A percentile compares a stretch with the other conserved stretches of the same genome.
Conservation (phyloP, 1,140 invertebrate species). For the Probaryconus sp. region DNA sequence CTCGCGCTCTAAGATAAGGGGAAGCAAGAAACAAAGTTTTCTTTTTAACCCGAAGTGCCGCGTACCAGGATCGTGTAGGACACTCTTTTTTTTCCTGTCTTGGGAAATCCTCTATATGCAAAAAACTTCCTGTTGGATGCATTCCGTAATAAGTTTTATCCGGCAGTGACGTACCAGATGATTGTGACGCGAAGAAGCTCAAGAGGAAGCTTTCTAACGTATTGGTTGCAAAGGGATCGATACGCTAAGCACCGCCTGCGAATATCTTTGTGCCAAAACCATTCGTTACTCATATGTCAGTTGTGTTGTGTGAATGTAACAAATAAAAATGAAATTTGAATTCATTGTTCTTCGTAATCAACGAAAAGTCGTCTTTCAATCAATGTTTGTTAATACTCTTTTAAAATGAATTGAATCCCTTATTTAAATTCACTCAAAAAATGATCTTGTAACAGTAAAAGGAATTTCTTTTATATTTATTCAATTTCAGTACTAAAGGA, state of each 20-base stretch:
- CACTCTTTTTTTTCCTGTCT: slow-evolving; percentile 40
- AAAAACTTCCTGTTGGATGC: slow-evolving; percentile 56
- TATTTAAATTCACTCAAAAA: too few species aligned
- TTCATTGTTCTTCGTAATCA: slow-evolving; percentile 25
- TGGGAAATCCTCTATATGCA: slow-evolving; percentile 57
- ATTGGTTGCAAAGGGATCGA: slow-evolving; percentile 55
- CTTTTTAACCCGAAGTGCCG: slow-evolving; percentile 42
- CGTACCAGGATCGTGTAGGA: slow-evolving; percentile 25
- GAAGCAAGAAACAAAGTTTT: slow-evolving; percentile 51
- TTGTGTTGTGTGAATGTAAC: slow-evolving; percentile 31
- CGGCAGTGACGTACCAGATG: slow-evolving; percentile 42
- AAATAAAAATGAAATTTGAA: slow-evolving; percentile 37
- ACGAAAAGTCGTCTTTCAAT: too few species aligned
- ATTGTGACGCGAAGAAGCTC: slow-evolving; percentile 54
- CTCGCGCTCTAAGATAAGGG: slow-evolving; percentile 50
- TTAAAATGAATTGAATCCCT: too few species aligned
- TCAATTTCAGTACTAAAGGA: too few species aligned
- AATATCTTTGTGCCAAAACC: slow-evolving; percentile 40
- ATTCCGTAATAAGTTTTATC: slow-evolving; percentile 64
- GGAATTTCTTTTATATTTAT: too few species aligned
- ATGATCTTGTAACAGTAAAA: too few species aligned
- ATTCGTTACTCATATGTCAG: slow-evolving; percentile 31
- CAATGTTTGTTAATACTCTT: too few species aligned
- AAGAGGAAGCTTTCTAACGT: slow-evolving; percentile 56
- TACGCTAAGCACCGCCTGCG: slow-evolving; percentile 49